Evolutionary conservation across 2,113 vertebrate species (phyloP).

Genomic region (Cyphomyrus plagiostoma): DNA sequence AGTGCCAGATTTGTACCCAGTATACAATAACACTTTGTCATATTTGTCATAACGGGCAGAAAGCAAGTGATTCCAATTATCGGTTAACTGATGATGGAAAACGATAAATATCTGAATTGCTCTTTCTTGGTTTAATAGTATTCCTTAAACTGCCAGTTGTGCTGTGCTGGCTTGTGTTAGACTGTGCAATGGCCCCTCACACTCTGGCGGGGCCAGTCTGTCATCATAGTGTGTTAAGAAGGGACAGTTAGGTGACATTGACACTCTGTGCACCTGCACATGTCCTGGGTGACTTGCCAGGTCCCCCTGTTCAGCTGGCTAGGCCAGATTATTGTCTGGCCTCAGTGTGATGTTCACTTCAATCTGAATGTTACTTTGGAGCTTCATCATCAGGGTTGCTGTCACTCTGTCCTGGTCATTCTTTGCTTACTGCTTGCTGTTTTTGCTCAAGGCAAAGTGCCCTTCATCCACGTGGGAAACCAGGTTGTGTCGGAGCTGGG

Average conservation of each 20-base stretch:
- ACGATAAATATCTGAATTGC: background rate
- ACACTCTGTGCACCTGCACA: no score
- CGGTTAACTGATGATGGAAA: background rate
- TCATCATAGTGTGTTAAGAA: no score
- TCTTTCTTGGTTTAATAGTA: background rate
- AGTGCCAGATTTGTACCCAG: background rate
- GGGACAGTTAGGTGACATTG: no score
- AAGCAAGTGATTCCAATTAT: background rate
- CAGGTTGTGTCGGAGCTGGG: constrained; percentile 96
- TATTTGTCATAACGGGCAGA: background rate
- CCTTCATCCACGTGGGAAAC: constrained; percentile 95
- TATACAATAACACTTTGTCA: background rate
- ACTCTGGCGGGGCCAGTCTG: no score
- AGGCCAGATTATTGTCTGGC: no score
- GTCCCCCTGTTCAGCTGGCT: no score
- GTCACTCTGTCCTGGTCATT: background rate
- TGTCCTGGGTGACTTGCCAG: no score
- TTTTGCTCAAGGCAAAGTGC: constrained; percentile 76
- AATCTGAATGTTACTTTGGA: no score
- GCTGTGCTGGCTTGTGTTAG: no score
- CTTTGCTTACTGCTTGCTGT: background rate
- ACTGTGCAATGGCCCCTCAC: no score
- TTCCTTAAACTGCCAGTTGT: background rate
- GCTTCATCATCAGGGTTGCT: background rate
- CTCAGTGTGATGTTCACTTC: no score